Evolutionary conservation across 2,888 invertebrate genomes (phyloP), one percentile per base, ranked within the genome.

Genomic region (Apamea sordens): DNA sequence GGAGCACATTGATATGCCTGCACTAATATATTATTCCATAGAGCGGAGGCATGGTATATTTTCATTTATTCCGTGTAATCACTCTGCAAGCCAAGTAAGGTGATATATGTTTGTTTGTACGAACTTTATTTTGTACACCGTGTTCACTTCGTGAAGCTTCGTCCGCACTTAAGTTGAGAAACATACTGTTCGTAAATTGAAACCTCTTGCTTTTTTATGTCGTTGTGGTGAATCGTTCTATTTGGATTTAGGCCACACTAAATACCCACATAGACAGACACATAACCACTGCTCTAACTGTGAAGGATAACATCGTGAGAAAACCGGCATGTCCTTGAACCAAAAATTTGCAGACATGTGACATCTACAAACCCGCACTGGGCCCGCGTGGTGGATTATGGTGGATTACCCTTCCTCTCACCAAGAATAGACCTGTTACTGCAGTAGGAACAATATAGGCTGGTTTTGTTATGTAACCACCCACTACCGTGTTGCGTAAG

Each of bases 1-100:
- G 76, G 53, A 77, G 24, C 79, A 87, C 75, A 79, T 65, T 89
- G 69, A 76, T 79, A 82, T 73, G 78, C 63, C 36, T 50, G 77
- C 72, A 41, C 72, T 73, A 65, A 82, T 78, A 78, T 85, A 78
- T 82, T 81, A 84, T 87, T 70, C 53, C 70, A 61, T 74, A 76
- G 53, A 68, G 50, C 44, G 6, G 68, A 56, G 32, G 71, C 5
- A 56, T 65, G 59, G 67, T 64, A 69, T 50, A 68, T 78, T 86
- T 86, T 88, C 84, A 83, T 86, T 88, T 80, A 69, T 80, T 77
- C 41, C 36, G 21, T 77, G 73, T 79, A 80, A 88, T 86, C 72
- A 76, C 88, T 88, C 77, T 36, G 70, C 71, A 67, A 78, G 73
- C 67, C 73, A 82, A 77, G 69, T 80, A n/a, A 13, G 41, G 56